Evolutionary conservation across 2,888 invertebrate genomes (phyloP).

Genomic region (Polydrusus tereticollis): DNA sequence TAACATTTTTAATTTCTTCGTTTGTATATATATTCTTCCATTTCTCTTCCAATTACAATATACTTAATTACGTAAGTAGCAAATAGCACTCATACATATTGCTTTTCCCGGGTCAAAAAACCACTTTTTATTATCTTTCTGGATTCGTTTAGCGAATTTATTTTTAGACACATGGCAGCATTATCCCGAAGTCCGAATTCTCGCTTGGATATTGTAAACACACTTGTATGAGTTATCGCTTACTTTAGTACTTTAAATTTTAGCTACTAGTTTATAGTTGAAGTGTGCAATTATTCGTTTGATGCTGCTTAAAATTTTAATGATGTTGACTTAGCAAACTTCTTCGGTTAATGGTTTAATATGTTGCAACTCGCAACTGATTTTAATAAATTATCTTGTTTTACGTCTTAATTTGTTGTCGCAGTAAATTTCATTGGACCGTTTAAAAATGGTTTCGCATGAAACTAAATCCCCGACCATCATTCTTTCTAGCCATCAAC

Average conservation of each 20-base stretch:
- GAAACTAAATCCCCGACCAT: no score
- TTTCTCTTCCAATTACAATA: conserved; percentile 1
- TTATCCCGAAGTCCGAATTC: conserved; percentile 1
- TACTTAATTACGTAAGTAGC: not conserved
- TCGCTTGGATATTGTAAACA: conserved; percentile 23
- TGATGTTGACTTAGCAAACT: conserved; percentile 31
- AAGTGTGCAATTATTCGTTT: conserved; percentile 34
- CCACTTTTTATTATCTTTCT: conserved; percentile 51
- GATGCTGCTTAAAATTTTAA: conserved; percentile 31
- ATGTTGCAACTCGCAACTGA: conserved; percentile 33
- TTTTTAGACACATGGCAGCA: conserved; percentile 48
- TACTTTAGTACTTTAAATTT: conserved; percentile 28
- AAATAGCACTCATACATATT: not conserved
- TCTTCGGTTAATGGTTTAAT: conserved; percentile 26
- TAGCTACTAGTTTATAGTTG: conserved; percentile 24
- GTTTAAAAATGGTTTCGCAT: not conserved
- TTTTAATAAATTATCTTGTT: conserved; percentile 23
- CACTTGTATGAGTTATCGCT: conserved; percentile 39
- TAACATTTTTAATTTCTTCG: no score
- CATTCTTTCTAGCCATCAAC: no score
- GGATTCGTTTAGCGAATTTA: conserved; percentile 45
- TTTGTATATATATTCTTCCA: not conserved
- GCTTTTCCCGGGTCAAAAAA: conserved; percentile 56
- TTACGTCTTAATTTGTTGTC: not conserved
- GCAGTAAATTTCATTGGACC: not conserved